These are phyloP conservation scores for Spondyliosoma cantharus DNA, from an alignment of 2,797 vertebrate genomes.

Conservation along the genomic window DNA sequence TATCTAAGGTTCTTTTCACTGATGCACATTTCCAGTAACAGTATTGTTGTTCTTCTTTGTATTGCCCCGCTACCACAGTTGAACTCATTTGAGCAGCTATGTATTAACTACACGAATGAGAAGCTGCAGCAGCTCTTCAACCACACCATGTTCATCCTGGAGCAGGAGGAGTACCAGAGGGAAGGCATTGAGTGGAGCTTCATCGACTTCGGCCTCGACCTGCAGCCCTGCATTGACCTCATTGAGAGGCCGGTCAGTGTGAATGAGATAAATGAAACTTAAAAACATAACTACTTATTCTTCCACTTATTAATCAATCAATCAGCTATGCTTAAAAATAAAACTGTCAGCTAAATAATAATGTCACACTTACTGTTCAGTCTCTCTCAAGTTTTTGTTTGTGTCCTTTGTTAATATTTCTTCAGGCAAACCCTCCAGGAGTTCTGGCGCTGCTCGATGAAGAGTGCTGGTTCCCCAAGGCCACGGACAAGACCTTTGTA, in stretches of 20 bases:
- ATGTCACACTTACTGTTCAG: not conserved
- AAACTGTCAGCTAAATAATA: not conserved
- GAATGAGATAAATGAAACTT: not conserved
- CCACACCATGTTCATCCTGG: constrained; percentile 99
- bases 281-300: not conserved
- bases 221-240: constrained; percentile 98
- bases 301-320: not conserved
- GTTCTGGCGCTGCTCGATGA: constrained; percentile 96
- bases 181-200: constrained; percentile 99
- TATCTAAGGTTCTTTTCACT: not conserved
- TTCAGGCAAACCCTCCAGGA: constrained; percentile 94
- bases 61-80: constrained; percentile 76
- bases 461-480: constrained; percentile 99
- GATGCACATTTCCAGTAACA: not conserved
- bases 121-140: constrained; percentile 99
- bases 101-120: constrained; percentile 99
- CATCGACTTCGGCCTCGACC: constrained; percentile 97
- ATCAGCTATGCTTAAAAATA: not conserved
- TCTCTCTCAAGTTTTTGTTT: not conserved
- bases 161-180: constrained; percentile 98
- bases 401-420: constrained; percentile 17
- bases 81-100: constrained; percentile 98
- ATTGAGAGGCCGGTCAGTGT: constrained; percentile 93
- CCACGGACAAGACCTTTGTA: constrained; percentile 97
- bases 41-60: constrained; percentile 19